Evolutionary conservation across 1,140 invertebrate genomes (phyloP), one percentile per base, ranked within the genome.

Genomic region (Drosophila lacteicornis): DNA sequence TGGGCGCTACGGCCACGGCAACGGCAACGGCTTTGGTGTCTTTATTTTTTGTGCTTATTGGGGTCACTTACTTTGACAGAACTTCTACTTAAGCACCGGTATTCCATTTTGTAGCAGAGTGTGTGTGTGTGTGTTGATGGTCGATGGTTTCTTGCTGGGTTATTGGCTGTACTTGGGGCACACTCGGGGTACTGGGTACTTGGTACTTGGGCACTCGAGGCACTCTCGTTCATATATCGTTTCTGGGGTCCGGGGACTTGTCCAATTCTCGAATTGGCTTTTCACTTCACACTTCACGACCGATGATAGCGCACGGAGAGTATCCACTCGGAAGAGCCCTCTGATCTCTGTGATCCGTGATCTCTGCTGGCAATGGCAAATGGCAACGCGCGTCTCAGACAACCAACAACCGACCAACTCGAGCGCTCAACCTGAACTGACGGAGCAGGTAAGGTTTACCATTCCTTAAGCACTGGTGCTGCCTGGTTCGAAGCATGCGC

Each of bases 61-160:
- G 71, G 91, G 91, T 92, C 91, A 92, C 91, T 92, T 92, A 92
- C 91, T 92, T 91, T 92, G 87, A 91, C 86, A 90, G 88, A 87
- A 84, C 85, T 91, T 82, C 91, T 92, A 80, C 91, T 91, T 84
- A 91, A 91, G 91, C 91, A 92, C 91, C 91, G 91, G 88, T 92
- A 92, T 92, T 92, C 91, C 91, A 92, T 92, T 91, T 86, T 92
- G 57, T 81, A 78, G 78, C 76, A 80, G 66, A 79, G 49, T 79
- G 65, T 74, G 53, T 80, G 76, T 62, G n/a, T n/a, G 15, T 63
- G 49, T 43, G 13, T 49, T 61, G 25, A 11, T 55, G 58, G 47
- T 45, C 47, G 57, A 42, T 76, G 58, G 51, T 50, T 71, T 51
- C 51, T 30, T 67, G 76, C 59, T 83, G 68, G 69, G 53, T 60